A percentile compares a stretch with the other conserved stretches of the same genome.
Conservation (phyloP, 1,140 invertebrate species). For the Cotesia chilonis region DNA sequence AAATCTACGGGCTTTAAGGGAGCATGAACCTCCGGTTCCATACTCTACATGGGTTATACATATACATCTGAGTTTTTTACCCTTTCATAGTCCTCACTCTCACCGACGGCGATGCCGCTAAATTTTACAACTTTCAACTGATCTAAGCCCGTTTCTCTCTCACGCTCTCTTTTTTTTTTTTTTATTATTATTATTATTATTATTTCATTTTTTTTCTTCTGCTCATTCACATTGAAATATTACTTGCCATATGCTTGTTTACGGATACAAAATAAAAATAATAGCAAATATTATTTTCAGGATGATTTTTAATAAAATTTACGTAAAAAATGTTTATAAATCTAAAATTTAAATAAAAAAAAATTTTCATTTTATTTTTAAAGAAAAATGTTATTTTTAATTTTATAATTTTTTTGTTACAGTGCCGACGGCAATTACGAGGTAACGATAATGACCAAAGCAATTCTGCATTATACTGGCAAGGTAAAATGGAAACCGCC, state of each 20-base stretch:
- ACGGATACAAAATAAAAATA: slow-evolving; percentile 32
- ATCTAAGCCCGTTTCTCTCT: slow-evolving; percentile 26
- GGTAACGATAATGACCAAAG: slow-evolving; percentile 97
- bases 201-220: slow-evolving; percentile 6
- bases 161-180: slow-evolving; percentile 4
- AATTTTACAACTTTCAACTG: slow-evolving; percentile 41
- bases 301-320: no score
- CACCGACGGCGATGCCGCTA: slow-evolving; percentile 24
- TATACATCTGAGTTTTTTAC: not conserved
- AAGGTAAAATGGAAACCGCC: slow-evolving; percentile 97
- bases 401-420: slow-evolving; percentile 54
- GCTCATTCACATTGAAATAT: slow-evolving; percentile 31
- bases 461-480: slow-evolving; percentile 89
- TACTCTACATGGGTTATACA: no score
- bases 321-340: no score
- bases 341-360: no score
- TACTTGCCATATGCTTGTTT: slow-evolving; percentile 31
- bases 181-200: not conserved
- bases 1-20: slow-evolving; percentile 40
- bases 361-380: no score
- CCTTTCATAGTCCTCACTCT: not conserved
- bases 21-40: slow-evolving; percentile 26
- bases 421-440: slow-evolving; percentile 98
- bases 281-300: not conserved
- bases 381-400: no score